Base-by-base conservation (phyloP, 2,888 invertebrate species). In the Augiades crinisus region DNA sequence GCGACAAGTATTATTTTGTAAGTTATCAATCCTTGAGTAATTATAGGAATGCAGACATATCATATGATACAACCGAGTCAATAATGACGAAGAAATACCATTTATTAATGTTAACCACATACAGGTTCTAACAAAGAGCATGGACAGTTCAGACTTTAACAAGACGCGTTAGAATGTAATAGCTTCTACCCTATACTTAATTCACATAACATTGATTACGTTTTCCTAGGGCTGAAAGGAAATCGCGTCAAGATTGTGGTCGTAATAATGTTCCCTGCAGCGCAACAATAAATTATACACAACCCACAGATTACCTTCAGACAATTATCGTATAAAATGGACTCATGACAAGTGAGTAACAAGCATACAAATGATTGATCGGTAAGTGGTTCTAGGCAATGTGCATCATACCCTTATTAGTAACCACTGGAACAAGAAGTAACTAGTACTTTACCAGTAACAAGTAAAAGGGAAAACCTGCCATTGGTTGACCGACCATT, bases 401-500 rank as follows among this genome's bases (percentile, higher is more conserved):
- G 30, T 12, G 14, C 49, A 14, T 24, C 21, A 34, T 33, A 33
- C 34, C 49, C 41, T 41, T 49, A 47, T 47, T 24, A 22, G 41
- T 12, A 44, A 22, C 14, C 22, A 12, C 31, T 22, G 7, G 5
- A 37, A 37, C 46, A 10, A 44, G 43, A 19, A 12, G 19, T 44
- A 24, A 40, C 21, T 14, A 14, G 33, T 14, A 47, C 13, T 13
- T 31, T 3, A 49, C 24, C n/a, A 30, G 47, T 49, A 24, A 24
- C 40, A 6, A 33, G 47, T 40, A 33, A 49, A 49, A 49, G 47
- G 40, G 47, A 49, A 47, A 47, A 40, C 40, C 33, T 40, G 40
- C 16, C 31, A 40, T 40, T 38, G 13, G 47, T 33, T 40, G 40
- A 49, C 22, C 24, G 24, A 33, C 41, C 49, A 49, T 49, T 41